Percentiles rank a stretch among this genome's conserved stretches.
Evolutionary conservation across 2,797 vertebrate genomes (phyloP).

Genomic region (Manis javanica): DNA sequence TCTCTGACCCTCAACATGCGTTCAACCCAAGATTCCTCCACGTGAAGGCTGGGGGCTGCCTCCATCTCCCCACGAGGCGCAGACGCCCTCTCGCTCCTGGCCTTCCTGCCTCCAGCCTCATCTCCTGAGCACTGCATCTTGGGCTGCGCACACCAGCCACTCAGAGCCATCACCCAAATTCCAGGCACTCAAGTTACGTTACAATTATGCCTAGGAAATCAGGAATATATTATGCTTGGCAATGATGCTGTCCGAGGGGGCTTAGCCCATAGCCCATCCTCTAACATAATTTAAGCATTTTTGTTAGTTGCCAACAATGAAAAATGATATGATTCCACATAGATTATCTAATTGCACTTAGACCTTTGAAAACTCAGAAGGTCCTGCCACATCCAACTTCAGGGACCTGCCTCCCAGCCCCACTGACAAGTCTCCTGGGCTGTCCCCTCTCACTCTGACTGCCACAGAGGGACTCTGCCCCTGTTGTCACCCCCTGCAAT

Average conservation of each 20-base stretch:
- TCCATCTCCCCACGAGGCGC: fast-evolving
- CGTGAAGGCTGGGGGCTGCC: not conserved
- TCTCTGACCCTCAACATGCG: not conserved
- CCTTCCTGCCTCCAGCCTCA: not conserved
- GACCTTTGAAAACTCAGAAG: not conserved
- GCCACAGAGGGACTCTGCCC: not conserved
- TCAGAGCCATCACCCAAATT: not conserved
- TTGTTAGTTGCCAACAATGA: not conserved
- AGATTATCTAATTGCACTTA: not conserved
- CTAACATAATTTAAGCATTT: not conserved
- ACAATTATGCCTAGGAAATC: not conserved
- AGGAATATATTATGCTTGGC: not conserved
- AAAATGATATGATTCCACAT: not conserved
- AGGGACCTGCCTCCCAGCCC: not conserved
- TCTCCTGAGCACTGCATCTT: not conserved
- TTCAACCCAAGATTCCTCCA: not conserved
- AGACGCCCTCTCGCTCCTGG: not conserved
- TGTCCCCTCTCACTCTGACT: too few relatives aligned
- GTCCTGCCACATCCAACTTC: not conserved
- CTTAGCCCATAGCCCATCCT: not conserved
- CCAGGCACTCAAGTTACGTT: not conserved
- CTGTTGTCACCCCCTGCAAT: not conserved
- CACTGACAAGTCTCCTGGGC: too few relatives aligned
- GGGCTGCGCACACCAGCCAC: not conserved
- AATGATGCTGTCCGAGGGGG: not conserved